Evolutionary conservation across 2,888 invertebrate species (phyloP), one percentile per base, ranked within the genome.

Genomic region (Cremastinae sp.): DNA sequence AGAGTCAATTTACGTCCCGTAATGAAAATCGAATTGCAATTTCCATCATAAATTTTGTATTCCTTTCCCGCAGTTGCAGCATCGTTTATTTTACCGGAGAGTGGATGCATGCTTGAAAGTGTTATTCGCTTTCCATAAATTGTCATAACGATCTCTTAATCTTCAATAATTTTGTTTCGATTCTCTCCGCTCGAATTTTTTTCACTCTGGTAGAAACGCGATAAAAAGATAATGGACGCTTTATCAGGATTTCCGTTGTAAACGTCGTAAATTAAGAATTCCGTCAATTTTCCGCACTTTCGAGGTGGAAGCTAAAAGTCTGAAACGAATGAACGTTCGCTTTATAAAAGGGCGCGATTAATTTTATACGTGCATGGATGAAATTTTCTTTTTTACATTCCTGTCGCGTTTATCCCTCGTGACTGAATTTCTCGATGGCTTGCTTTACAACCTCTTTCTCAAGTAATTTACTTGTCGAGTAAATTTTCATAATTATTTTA

Each of bases 231-330:
- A 5, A 5, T 18, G 16, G 47, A 18, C 35, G 10, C 12, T 64
- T 64, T 35, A 16, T 12, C 8, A 14, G 35, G 55, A 14, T 66
- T 55, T 53, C 7, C 9, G 10, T n/a, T 16, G 16, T 14, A 18
- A 41, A 22, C 5, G 20, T 3, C 8, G 3, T 9, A 39, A 53
- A 65, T 53, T 47, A 20, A 56, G 8, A 58, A 58, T 58, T 59
- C 51, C 39, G 41, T 59, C 41, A 43, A 37, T 47, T 59, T 28
- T 43, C 14, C 16, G 51, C 41, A 16, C 51, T 51, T 51, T 39
- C 59, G 18, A 41, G 1, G 41, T 28, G 28, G n/a, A 47, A n/a
- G 7, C 2, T 3, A 16, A 49, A 39, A 51, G 28, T 14, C 7
- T 14, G n/a, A 43, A 59, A 51, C 4, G 22, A 59, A 20, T 10